Base-by-base conservation (phyloP, 1,140 invertebrate genomes). In the Caerostris extrusa region DNA sequence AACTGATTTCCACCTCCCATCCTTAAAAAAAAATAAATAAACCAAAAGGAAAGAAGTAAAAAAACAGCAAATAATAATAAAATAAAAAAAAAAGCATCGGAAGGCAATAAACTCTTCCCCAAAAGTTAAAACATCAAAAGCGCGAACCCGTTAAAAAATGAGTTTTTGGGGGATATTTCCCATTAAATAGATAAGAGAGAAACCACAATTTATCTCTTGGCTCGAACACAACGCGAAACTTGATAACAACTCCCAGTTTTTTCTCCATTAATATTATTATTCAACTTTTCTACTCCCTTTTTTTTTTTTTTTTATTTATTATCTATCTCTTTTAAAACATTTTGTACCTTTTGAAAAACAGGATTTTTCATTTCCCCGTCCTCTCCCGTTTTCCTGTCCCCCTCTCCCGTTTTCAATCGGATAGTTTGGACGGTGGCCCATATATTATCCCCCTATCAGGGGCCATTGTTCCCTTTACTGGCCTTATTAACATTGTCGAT, bases 401-500 rank as follows among this genome's bases (percentile, higher is more conserved):
- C n/a, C 8, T 19, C 50, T 69, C 53, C 87, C 61, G 50, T 67
- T 55, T 89, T 71, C 87, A 71, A 19, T 69, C 17, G 58, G 64
- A 53, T 53, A 57, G 87, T 89, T 34, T 60, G 85, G 57, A 61
- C 64, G 85, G 71, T 85, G 57, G 83, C 61, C 77, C 69, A 82
- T 91, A 91, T 81, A 91, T 91, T 91, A 91, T 82, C 34, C 71
- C 69, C 61, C 71, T 77, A 77, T 77, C 71, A 53, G 50, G 50
- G 34, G 34, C 90, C 81, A 92, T 92, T 92, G 90, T 92, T 92
- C 90, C 71, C 77, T 67, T 83, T 85, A 85, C 90, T 81, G 34
- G 90, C 34, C 90, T 92, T 92, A 85, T 92, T 92, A 92, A 92
- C 90, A 53, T 17, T 67, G 61, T 57, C 90, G 90, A 92, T 92